A percentile compares a stretch with the other conserved stretches of the same genome.
Evolutionary conservation across 2,113 vertebrate species (phyloP).

Genomic region (Bos indicus): DNA sequence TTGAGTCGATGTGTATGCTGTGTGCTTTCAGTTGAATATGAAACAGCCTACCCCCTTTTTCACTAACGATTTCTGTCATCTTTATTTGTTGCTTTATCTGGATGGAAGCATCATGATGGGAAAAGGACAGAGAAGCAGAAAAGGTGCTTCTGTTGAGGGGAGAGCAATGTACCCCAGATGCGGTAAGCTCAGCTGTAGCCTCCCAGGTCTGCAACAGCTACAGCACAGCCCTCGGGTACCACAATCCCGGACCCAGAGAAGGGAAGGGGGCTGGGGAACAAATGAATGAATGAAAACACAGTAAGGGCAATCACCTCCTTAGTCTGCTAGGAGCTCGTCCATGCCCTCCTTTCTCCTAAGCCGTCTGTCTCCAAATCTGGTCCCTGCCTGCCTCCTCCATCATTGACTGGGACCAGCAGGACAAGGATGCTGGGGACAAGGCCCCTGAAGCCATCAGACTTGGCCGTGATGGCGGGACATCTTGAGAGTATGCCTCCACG

Average conservation of each 20-base stretch:
- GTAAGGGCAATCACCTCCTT: neutral
- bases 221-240: fast-evolving
- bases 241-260: fast-evolving
- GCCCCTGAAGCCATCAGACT: neutral
- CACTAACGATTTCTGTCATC: fast-evolving
- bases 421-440: too few species aligned
- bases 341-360: fast-evolving
- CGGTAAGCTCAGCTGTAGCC: fast-evolving
- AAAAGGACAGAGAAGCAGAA: fast-evolving
- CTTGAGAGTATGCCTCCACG: fast-evolving
- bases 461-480: fast-evolving
- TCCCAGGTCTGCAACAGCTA: fast-evolving
- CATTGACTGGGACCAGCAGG: neutral
- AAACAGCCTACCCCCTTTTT: fast-evolving
- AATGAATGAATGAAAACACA: fast-evolving
- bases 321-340: fast-evolving
- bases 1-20: fast-evolving
- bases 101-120: fast-evolving
- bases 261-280: fast-evolving
- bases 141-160: neutral
- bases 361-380: fast-evolving
- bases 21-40: neutral
- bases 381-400: too few species aligned
- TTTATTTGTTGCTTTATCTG: neutral
- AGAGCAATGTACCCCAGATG: fast-evolving